A percentile compares a stretch with the other conserved stretches of the same genome.
phyloP scores from a whole-genome alignment of 2,113 vertebrate species.

The Physeter macrocephalus region DNA sequence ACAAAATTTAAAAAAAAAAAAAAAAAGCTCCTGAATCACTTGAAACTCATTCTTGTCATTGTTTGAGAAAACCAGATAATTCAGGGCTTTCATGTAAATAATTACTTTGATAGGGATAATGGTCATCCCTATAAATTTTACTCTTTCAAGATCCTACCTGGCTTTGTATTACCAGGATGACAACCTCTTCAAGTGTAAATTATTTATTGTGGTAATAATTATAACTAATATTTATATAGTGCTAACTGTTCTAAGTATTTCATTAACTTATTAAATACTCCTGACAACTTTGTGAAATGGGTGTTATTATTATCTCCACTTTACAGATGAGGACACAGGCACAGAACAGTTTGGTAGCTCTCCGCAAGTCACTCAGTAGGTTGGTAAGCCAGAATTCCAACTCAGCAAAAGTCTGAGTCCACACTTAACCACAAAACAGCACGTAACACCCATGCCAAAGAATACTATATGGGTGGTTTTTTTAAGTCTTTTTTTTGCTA shows the following conservation, averaged over 20 bases:
- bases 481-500: not conserved
- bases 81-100: not conserved
- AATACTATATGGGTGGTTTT: not conserved
- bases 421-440: not conserved
- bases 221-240: not conserved
- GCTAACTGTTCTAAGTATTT: not conserved
- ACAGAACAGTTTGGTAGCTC: not conserved
- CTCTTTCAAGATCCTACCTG: not conserved
- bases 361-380: not conserved
- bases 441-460: not conserved
- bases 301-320: not conserved
- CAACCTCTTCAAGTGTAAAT: not conserved
- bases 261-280: not conserved
- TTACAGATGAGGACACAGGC: not conserved
- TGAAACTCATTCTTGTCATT: not conserved
- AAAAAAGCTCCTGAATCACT: not conserved
- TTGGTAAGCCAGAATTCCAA: not conserved
- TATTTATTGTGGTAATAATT: not conserved
- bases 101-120: not conserved
- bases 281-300: not conserved
- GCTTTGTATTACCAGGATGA: not conserved
- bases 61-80: not conserved
- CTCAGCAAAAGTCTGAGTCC: not conserved
- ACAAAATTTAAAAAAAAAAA: too few relatives aligned
- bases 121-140: not conserved